phyloP scores from a whole-genome alignment of 1,140 invertebrate species.

The Mercenaria mercenaria region DNA sequence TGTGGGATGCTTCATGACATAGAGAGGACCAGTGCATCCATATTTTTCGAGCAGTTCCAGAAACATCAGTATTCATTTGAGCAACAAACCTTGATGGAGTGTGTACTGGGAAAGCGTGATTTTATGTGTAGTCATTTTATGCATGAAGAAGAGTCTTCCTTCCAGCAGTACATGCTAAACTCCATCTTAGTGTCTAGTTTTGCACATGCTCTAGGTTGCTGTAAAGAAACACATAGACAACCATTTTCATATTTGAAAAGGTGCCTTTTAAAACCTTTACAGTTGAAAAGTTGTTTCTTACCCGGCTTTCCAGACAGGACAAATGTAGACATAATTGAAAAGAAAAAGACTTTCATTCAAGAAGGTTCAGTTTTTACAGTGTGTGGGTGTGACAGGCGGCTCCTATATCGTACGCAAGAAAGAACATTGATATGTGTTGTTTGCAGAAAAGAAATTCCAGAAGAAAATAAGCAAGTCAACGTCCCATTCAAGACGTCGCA shows the following conservation, averaged over 20 bases:
- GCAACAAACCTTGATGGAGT: background rate
- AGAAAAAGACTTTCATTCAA: background rate
- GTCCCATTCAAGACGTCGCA: background rate
- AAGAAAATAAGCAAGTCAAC: background rate
- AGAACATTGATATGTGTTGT: background rate
- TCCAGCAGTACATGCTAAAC: conserved; percentile 1
- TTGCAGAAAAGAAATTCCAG: background rate
- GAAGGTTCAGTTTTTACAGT: background rate
- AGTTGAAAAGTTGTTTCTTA: background rate
- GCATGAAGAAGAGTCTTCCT: background rate
- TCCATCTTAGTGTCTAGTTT: conserved; percentile 3
- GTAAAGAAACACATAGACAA: background rate
- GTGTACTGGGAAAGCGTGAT: conserved; percentile 1
- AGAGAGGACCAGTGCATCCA: background rate
- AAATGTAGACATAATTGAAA: background rate
- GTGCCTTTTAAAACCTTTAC: background rate
- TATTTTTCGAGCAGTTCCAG: background rate
- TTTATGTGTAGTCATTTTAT: background rate
- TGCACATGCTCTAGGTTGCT: background rate
- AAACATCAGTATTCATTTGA: background rate
- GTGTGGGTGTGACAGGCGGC: background rate
- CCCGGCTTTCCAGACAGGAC: background rate
- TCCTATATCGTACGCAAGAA: background rate
- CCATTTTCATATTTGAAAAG: background rate
- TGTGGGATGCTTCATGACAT: conserved; percentile 6